phyloP scores from a whole-genome alignment of 2,888 invertebrate genomes.

The Agrochola lota region DNA sequence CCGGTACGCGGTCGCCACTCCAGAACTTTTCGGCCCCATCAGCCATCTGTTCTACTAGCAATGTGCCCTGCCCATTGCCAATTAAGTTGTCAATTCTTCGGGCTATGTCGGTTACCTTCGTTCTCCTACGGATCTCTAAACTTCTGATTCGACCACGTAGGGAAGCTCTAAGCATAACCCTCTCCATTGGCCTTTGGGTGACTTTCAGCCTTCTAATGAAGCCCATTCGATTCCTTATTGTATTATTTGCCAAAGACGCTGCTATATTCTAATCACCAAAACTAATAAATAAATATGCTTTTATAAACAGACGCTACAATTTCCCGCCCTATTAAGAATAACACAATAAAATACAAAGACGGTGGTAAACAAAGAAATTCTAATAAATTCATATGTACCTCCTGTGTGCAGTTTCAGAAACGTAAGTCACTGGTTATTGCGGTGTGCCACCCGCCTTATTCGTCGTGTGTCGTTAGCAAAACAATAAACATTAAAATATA shows the following conservation, averaged over 20 bases:
- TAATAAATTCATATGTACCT: constrained; percentile 68
- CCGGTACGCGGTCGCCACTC: too few species aligned
- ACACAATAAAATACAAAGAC: constrained; percentile 36
- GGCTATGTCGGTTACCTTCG: too few species aligned
- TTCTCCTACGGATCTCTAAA: too few species aligned
- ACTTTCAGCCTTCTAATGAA: too few species aligned
- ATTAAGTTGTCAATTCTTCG: too few species aligned
- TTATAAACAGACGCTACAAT: not conserved
- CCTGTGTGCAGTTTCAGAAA: constrained; percentile 63
- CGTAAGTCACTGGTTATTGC: constrained; percentile 71
- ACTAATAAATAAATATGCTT: not conserved
- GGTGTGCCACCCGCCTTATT: constrained; percentile 63
- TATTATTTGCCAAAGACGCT: not conserved
- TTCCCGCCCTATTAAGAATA: constrained; percentile 11
- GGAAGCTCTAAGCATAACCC: too few species aligned
- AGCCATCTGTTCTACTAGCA: too few species aligned
- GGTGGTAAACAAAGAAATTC: constrained; percentile 55
- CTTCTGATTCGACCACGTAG: too few species aligned
- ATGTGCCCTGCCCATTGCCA: too few species aligned
- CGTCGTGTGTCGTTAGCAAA: constrained; percentile 60
- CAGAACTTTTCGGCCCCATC: too few species aligned
- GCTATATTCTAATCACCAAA: not conserved
- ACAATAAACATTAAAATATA: constrained; percentile 45
- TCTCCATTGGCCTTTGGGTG: too few species aligned
- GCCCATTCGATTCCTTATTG: not conserved